These are phyloP conservation scores for Plemyria rubiginata DNA, from an alignment of 2,888 invertebrate species.

Conservation along the genomic window DNA sequence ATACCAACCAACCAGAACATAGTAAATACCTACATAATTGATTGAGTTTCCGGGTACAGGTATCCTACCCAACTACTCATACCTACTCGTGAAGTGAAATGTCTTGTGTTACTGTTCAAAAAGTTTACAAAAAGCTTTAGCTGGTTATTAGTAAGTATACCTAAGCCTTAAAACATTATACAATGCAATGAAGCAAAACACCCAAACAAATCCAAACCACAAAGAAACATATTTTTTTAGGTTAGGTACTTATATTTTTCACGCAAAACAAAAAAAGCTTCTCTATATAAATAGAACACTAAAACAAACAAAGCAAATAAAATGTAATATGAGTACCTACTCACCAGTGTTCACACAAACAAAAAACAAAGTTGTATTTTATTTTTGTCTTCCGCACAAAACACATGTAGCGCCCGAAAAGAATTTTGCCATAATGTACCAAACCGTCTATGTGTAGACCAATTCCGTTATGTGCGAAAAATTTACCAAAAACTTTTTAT, in stretches of 20 bases:
- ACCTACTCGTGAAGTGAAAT: constrained; percentile 5
- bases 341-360: constrained; percentile 2
- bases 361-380: constrained; percentile 2
- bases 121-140: constrained; percentile 5
- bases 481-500: constrained; percentile 10
- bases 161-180: constrained; percentile 3
- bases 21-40: constrained; percentile 1
- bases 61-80: constrained; percentile 3
- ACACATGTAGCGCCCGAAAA: constrained; percentile 4
- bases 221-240: constrained; percentile 2
- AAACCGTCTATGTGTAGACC: constrained; percentile 11
- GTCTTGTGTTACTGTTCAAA: constrained; percentile 8
- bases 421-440: constrained; percentile 7
- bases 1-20: constrained; percentile 5
- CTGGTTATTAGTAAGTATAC: constrained; percentile 1
- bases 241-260: constrained; percentile 1
- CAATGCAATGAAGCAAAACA: constrained; percentile 3
- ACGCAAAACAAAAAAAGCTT: no score
- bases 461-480: constrained; percentile 6
- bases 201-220: constrained; percentile 5
- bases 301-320: no score
- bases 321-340: neutral
- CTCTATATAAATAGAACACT: no score
- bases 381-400: constrained; percentile 4
- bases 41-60: constrained; percentile 4